Base-by-base conservation (phyloP, 2,797 vertebrate species). In the Psittacula derbiana region DNA sequence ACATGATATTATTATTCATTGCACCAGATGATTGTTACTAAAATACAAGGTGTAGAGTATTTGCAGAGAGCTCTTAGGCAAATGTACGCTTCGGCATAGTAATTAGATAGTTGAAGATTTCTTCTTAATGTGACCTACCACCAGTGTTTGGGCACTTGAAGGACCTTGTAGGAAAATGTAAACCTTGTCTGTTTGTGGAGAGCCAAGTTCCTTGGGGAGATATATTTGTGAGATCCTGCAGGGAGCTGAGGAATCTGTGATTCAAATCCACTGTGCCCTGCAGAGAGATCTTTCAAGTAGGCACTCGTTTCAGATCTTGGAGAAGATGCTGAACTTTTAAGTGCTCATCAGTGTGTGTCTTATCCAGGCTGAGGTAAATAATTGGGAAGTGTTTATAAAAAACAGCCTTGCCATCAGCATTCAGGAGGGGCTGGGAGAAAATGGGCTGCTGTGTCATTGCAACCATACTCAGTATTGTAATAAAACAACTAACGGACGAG, bases 211-310 rank as follows among this genome's bases (percentile, higher is more conserved):
- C 82, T 95, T 8, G 8, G 92, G 18, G 74, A 96, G 95, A 92
- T 95, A 43, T 53, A 69, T 97, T 97, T 97, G 96, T 92, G 92
- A 95, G 92, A 93, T 97, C 83, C 95, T 95, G 88, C 38, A 7
- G 95, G 89, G 95, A 97, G 90, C 88, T 1, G 2, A 96, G 88
- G 82, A 97, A 93, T 93, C 81, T 71, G 2, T 83, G 74, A 91
- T 97, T 86, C 70, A 87, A 93, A 97, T 58, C 90, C 83, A 14
- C 36, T 52, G 71, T 88, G 71, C 88, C 92, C 97, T 90, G 80
- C 88, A 83, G 97, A 95, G 97, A 92, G 52, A 64, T 64, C 47
- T 92, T 91, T 93, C 70, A 44, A 13, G 7, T 24, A 50, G 73
- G 47, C 76, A 50, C 38, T 92, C 0, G 7, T 86, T 86, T 72